These are phyloP conservation scores for Thermophis baileyi DNA, from an alignment of 2,113 vertebrate species.

Conservation along the genomic window DNA sequence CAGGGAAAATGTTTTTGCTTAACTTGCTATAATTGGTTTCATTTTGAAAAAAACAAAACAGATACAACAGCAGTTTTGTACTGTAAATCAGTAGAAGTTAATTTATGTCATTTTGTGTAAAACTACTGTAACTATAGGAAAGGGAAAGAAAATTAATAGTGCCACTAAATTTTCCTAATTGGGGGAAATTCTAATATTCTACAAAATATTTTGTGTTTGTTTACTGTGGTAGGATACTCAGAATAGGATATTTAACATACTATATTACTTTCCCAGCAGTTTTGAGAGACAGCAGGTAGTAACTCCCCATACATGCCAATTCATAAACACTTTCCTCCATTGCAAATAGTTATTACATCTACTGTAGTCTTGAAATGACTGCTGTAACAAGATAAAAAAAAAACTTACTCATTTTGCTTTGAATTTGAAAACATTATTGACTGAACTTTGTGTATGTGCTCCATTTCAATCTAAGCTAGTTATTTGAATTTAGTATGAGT, in stretches of 20 bases:
- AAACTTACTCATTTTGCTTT: background rate
- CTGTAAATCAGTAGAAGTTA: background rate
- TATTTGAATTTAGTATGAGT: background rate
- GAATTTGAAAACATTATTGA: background rate
- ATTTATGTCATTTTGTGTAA: background rate
- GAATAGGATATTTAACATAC: conserved; percentile 14
- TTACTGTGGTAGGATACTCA: conserved; percentile 4
- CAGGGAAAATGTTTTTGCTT: background rate
- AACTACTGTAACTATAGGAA: background rate
- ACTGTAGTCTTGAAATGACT: background rate
- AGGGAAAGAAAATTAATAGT: conserved; percentile 13
- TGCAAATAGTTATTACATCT: background rate
- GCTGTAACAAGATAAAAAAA: background rate
- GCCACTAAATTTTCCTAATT: conserved; percentile 1
- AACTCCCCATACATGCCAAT: background rate
- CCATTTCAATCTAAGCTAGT: background rate
- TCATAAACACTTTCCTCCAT: background rate
- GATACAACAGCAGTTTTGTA: background rate
- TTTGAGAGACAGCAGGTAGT: background rate
- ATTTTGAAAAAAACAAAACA: background rate
- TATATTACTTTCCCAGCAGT: background rate
- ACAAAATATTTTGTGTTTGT: conserved; percentile 15
- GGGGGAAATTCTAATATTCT: conserved; percentile 32
- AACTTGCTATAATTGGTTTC: background rate
- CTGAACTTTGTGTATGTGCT: background rate